Evolutionary conservation across 1,140 invertebrate genomes (phyloP).

Genomic region (Melitaea cinxia): DNA sequence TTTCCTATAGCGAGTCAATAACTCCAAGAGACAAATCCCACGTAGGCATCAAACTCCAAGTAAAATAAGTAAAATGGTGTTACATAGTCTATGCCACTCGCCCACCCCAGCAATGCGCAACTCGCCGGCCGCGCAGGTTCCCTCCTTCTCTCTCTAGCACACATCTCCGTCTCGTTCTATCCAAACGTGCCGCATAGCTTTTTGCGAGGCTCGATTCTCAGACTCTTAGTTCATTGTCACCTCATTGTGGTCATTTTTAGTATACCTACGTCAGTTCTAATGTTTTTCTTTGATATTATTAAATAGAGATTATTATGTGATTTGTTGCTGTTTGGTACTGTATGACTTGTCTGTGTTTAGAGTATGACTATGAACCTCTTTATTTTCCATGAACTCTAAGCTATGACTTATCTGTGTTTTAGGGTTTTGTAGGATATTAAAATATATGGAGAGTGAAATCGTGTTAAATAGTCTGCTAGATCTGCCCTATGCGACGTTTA

Average conservation of each 20-base stretch:
- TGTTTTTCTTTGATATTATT: conserved; percentile 3
- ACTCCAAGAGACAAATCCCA: not conserved
- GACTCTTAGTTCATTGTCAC: conserved; percentile 33
- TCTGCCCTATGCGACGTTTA: too few species aligned
- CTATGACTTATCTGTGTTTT: too few species aligned
- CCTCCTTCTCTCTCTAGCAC: conserved; percentile 24
- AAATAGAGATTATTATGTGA: too few species aligned
- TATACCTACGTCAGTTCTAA: conserved; percentile 1
- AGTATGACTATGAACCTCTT: too few species aligned
- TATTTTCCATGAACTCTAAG: too few species aligned
- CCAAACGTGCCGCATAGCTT: conserved; percentile 52
- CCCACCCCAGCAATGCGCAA: conserved; percentile 42
- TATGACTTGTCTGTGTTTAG: too few species aligned
- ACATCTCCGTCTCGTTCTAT: conserved; percentile 33
- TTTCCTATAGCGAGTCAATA: too few species aligned
- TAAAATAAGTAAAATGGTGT: not conserved
- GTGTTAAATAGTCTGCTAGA: too few species aligned
- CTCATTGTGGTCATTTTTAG: not conserved
- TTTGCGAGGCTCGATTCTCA: conserved; percentile 36
- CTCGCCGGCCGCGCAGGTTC: conserved; percentile 42
- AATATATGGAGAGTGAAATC: too few species aligned
- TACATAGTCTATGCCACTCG: conserved; percentile 23
- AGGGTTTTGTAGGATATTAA: too few species aligned
- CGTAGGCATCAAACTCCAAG: conserved; percentile 3
- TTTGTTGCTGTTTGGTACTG: too few species aligned